Evolutionary conservation across 2,888 invertebrate genomes (phyloP).

Genomic region (Thelaira solivaga): DNA sequence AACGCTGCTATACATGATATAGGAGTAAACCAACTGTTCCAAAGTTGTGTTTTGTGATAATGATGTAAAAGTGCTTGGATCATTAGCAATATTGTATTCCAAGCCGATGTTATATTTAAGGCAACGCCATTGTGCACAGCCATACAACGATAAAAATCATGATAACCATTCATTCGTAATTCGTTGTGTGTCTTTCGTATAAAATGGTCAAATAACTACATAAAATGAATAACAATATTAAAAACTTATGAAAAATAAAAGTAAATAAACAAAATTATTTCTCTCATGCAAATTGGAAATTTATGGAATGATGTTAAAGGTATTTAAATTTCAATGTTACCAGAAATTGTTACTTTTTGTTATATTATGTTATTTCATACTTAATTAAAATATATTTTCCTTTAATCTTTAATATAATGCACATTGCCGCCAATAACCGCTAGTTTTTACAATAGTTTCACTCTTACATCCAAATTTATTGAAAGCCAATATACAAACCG

Average conservation of each 20-base stretch:
- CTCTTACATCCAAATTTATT: too few species aligned
- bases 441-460: too few species aligned
- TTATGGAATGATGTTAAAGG: too few species aligned
- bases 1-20: conserved; percentile 80
- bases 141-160: conserved; percentile 83
- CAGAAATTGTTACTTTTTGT: too few species aligned
- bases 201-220: conserved; percentile 80
- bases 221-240: background rate
- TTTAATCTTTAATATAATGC: too few species aligned
- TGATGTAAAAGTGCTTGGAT: conserved; percentile 80
- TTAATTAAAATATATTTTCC: too few species aligned
- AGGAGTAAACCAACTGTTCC: conserved; percentile 77
- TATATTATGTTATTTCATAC: too few species aligned
- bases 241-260: background rate
- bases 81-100: conserved; percentile 80
- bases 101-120: conserved; percentile 81
- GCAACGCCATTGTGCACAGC: conserved; percentile 81
- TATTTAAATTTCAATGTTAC: too few species aligned
- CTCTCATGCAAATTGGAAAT: too few species aligned
- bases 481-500: too few species aligned
- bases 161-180: conserved; percentile 82
- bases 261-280: too few species aligned
- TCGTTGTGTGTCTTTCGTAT: conserved; percentile 80
- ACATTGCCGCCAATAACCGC: too few species aligned
- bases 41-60: conserved; percentile 79